Evolutionary conservation across 2,113 vertebrate species (phyloP).

Genomic region (Elephantulus edwardii): DNA sequence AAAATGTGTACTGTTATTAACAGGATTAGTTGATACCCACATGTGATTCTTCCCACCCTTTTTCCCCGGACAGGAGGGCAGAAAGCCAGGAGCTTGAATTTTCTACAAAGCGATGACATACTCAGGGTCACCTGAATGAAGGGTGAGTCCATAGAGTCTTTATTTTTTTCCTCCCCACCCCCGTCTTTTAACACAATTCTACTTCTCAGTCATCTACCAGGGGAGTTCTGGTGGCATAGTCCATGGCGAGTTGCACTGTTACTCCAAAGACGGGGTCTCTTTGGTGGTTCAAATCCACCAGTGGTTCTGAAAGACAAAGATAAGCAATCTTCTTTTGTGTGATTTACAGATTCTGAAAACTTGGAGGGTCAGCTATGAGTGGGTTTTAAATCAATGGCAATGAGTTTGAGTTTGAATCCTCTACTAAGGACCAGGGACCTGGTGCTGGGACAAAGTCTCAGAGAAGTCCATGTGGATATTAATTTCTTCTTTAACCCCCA

Average conservation of each 20-base stretch:
- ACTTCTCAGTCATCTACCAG: no score
- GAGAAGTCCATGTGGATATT: neutral
- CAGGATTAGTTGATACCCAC: neutral
- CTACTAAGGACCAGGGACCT: neutral
- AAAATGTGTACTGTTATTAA: neutral
- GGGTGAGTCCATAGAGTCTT: neutral
- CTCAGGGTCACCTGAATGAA: neutral
- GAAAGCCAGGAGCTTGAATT: neutral
- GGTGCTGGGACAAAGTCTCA: neutral
- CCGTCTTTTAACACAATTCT: no score
- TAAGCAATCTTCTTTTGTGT: no score
- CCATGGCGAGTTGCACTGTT: no score
- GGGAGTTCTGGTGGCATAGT: no score
- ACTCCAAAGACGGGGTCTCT: no score
- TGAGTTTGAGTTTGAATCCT: neutral
- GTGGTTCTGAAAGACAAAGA: no score
- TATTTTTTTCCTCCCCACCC: no score
- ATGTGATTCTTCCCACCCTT: neutral
- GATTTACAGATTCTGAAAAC: no score
- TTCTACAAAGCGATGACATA: neutral
- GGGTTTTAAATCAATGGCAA: no score
- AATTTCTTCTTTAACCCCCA: neutral
- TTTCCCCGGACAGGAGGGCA: constrained; percentile 10
- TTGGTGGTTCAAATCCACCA: no score
- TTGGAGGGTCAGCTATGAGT: no score